Percentiles rank a stretch among this genome's conserved stretches.
Evolutionary conservation across 2,888 invertebrate genomes (phyloP).

Genomic region (Spisula subtruncata): DNA sequence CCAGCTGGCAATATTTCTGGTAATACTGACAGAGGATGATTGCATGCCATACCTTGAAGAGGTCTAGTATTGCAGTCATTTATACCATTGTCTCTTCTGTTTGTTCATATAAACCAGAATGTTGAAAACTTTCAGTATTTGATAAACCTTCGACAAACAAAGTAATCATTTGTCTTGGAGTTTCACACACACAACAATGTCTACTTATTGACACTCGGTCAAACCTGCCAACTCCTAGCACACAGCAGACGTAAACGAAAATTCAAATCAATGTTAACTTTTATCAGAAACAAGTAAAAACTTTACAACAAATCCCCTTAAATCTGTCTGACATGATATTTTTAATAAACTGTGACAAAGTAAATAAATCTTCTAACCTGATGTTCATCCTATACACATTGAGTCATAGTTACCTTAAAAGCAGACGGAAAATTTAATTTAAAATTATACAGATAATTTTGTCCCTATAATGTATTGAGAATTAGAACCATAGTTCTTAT

Average conservation of each 20-base stretch:
- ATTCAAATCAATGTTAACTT: slow-evolving; percentile 13
- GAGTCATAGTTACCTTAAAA: neutral
- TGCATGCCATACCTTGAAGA: too few relatives aligned
- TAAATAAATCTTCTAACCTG: neutral
- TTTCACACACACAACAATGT: slow-evolving; percentile 9
- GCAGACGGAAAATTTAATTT: neutral
- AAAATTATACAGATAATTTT: neutral
- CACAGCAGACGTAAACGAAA: neutral
- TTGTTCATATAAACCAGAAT: too few relatives aligned
- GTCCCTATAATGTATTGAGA: neutral
- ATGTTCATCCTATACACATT: neutral
- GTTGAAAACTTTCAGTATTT: too few relatives aligned
- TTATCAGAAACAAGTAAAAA: slow-evolving; percentile 17
- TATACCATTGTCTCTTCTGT: too few relatives aligned
- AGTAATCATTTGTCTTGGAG: neutral
- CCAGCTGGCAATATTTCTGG: too few relatives aligned
- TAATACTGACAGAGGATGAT: too few relatives aligned
- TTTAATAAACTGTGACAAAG: slow-evolving; percentile 18
- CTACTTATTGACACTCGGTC: neutral
- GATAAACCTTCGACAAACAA: neutral
- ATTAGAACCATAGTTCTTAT: neutral
- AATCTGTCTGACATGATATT: slow-evolving; percentile 19
- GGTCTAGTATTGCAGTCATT: too few relatives aligned
- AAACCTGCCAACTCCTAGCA: neutral
- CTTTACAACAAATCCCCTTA: neutral